Base-by-base conservation (phyloP, 2,888 invertebrate genomes). In the Perizoma flavofasciatum region DNA sequence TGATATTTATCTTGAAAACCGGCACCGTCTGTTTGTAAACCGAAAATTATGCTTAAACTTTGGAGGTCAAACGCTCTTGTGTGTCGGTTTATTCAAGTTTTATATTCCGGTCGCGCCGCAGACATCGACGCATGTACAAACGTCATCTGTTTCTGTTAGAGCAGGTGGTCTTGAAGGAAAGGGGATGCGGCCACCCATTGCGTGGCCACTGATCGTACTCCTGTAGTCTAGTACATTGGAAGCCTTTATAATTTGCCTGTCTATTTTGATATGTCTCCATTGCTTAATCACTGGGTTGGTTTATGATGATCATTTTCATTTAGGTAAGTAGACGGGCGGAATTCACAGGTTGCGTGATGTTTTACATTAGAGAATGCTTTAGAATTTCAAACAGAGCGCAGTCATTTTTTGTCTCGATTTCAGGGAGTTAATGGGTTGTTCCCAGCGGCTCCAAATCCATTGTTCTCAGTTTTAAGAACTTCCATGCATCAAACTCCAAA, bases 161-260 rank as follows among this genome's bases (percentile, higher is more conserved):
- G 73, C 83, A 83, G 83, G 83, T 83, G 82, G 76, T 71, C 68
- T 65, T 68, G 65, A 61, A 67, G 63, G 70, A 67, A 69, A 66
- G 67, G 69, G 69, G 68, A 59, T 33, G 63, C 47, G 63, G 69
- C 75, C 77, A 73, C 76, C 77, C 79, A 72, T 81, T 66, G 82
- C 83, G 81, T 81, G 77, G 74, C 67, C 58, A 49, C 70, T 61
- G 66, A 69, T 72, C 75, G 72, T 78, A 74, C 67, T 64, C 65
- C 63, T 64, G 58, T 71, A 71, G 72, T 66, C 65, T n/a, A n/a
- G n/a, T 65, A 63, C 71, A 67, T 75, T 72, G 70, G 73, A 72
- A 72, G 71, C 70, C 73, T 73, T 71, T 71, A 66, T 68, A 74
- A 72, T 69, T 69, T 67, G 55, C 70, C 65, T 60, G 65, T 74